Conservation (phyloP, 2,113 vertebrate genomes). For the Apteryx owenii region DNA sequence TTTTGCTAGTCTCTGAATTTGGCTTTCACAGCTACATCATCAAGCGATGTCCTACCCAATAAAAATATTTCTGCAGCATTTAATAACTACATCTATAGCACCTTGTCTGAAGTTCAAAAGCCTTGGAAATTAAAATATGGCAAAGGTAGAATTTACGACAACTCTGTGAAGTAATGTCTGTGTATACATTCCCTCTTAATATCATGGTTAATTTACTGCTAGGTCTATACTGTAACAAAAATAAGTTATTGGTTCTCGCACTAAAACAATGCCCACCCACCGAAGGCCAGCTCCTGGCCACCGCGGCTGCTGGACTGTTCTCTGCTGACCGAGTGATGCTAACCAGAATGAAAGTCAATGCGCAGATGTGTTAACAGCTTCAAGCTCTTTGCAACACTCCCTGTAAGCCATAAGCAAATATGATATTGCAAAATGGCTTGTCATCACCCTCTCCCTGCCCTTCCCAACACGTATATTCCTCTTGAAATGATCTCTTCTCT, state of each 20-base stretch:
- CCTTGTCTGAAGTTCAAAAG: conserved; percentile 74
- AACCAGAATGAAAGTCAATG: conserved; percentile 16
- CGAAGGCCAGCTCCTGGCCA: background rate
- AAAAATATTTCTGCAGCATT: conserved; percentile 78
- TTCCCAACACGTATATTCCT: conserved; percentile 25
- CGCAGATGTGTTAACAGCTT: conserved; percentile 47
- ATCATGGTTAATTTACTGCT: conserved; percentile 80
- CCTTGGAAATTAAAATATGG: conserved; percentile 74
- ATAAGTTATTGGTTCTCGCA: conserved; percentile 15
- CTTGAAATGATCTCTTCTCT: conserved; percentile 45
- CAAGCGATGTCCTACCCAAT: conserved; percentile 76
- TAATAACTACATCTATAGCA: conserved; percentile 78
- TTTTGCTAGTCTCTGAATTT: conserved; percentile 76
- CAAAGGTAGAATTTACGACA: conserved; percentile 68
- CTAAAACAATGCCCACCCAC: conserved; percentile 53
- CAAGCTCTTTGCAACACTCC: conserved; percentile 1
- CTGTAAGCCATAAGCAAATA: conserved; percentile 22
- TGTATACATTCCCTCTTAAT: conserved; percentile 66
- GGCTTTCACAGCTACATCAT: conserved; percentile 69
- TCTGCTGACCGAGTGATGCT: conserved; percentile 13
- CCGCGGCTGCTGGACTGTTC: background rate
- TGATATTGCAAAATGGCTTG: conserved; percentile 36
- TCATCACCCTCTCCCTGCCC: conserved; percentile 58
- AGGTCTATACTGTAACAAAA: conserved; percentile 63
- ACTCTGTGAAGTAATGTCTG: conserved; percentile 78